phyloP scores from a whole-genome alignment of 2,113 vertebrate species.

The Semicossyphus pulcher region DNA sequence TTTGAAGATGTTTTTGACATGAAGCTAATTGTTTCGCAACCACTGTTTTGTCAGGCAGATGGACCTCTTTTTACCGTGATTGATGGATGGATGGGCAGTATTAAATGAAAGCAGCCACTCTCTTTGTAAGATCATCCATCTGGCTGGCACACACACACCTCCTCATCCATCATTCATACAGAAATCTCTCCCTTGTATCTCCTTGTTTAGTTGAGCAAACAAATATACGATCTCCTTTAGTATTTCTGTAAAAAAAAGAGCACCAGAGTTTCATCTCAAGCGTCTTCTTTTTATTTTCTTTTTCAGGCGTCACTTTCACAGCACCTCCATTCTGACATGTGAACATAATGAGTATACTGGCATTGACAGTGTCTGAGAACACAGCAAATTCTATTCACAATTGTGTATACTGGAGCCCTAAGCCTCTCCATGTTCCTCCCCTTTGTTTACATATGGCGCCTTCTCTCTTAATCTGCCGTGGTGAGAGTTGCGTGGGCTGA shows the following conservation, averaged over 20 bases:
- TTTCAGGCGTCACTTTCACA: background rate
- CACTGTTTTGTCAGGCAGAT: background rate
- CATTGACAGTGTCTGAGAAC: conserved; percentile 20
- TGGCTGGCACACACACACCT: background rate
- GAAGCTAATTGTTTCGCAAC: background rate
- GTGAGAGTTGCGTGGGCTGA: conserved; percentile 49
- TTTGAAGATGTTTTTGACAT: background rate
- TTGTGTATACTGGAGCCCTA: conserved; percentile 19
- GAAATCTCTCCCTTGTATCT: background rate
- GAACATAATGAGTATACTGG: conserved; percentile 10
- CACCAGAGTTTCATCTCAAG: background rate
- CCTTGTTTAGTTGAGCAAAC: background rate
- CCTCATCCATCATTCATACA: conserved; percentile 14
- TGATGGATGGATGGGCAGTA: background rate
- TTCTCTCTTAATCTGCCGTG: conserved; percentile 52
- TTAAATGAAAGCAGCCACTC: background rate
- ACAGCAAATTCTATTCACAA: conserved; percentile 27
- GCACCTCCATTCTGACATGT: background rate
- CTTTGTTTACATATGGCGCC: conserved; percentile 47
- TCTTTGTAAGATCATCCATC: conserved; percentile 10
- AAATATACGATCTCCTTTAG: background rate
- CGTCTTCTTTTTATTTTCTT: background rate
- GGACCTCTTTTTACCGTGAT: background rate
- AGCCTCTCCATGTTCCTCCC: conserved; percentile 36
- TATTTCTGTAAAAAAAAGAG: background rate